Percentiles rank a stretch among this genome's conserved stretches.
These are phyloP conservation scores for Polietes domitor DNA, from an alignment of 2,888 invertebrate genomes.

Conservation along the genomic window DNA sequence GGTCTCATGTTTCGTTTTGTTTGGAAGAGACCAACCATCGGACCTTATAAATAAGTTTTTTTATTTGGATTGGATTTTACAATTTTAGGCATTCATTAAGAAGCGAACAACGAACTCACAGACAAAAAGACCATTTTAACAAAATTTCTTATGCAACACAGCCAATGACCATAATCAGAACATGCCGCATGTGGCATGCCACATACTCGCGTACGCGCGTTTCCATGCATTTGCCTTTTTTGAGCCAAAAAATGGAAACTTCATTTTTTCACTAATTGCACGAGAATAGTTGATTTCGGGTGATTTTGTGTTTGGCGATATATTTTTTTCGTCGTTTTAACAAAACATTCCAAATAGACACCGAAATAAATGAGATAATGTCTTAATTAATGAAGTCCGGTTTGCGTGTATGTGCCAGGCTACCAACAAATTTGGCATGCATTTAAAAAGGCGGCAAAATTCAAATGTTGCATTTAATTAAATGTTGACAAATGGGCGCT, in stretches of 20 bases:
- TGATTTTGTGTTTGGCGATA: slow-evolving; percentile 28
- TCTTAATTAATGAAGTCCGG: slow-evolving; percentile 58
- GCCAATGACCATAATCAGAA: slow-evolving; percentile 50
- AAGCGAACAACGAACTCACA: slow-evolving; percentile 30
- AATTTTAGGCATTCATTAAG: slow-evolving; percentile 64
- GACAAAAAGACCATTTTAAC: slow-evolving; percentile 14
- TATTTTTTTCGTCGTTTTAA: slow-evolving; percentile 30
- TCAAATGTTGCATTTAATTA: slow-evolving; percentile 36
- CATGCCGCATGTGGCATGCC: slow-evolving; percentile 17
- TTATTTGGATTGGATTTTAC: slow-evolving; percentile 36
- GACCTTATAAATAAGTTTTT: slow-evolving; percentile 32
- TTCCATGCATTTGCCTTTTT: slow-evolving; percentile 15
- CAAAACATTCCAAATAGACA: slow-evolving; percentile 44
- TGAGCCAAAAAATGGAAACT: slow-evolving; percentile 37
- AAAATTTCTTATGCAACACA: slow-evolving; percentile 48
- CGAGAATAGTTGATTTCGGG: slow-evolving; percentile 54
- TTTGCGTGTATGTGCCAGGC: neutral
- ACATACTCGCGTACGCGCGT: slow-evolving; percentile 4
- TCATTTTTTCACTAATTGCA: slow-evolving; percentile 53
- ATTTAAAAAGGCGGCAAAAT: slow-evolving; percentile 26
- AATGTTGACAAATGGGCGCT: slow-evolving; percentile 38
- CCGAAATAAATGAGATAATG: slow-evolving; percentile 58
- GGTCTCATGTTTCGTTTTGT: slow-evolving; percentile 6
- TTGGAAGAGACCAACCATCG: neutral
- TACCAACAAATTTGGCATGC: slow-evolving; percentile 39